Evolutionary conservation across 2,888 invertebrate species (phyloP), one percentile per base, ranked within the genome.

Genomic region (Ornithoptera alexandrae): DNA sequence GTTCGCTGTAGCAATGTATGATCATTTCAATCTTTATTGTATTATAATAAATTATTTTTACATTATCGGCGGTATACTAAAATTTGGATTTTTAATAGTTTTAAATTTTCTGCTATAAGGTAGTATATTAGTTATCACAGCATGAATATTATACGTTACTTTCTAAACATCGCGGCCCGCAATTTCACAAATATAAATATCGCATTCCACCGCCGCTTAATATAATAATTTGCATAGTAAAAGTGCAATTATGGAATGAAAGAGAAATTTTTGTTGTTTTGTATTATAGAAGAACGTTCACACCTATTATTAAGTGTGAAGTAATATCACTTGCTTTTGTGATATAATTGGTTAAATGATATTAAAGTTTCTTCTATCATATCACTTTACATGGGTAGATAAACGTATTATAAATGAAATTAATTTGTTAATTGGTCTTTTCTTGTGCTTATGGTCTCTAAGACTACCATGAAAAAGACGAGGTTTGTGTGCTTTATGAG

Each of bases 161-260:
- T 76, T 77, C 78, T 75, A 76, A 73, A 73, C 72, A 70, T 65
- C 65, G 62, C 72, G 72, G 62, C 71, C 66, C 71, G 67, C 65
- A 67, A 62, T 68, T 74, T 73, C 72, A 72, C 72, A 70, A 74
- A 74, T 73, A 58, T 73, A 75, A 73, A 70, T 70, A 74, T 74
- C 74, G 72, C 76, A 73, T 73, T 74, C 71, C 70, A 71, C 73
- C 72, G 74, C 36, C 73, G 71, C 70, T 71, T 72, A 73, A 72
- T 73, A 74, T 71, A 73, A 72, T 73, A 74, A 79, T 80, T 78
- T 78, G 78, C 78, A 77, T 78, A 77, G 77, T 78, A 76, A 80
- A 77, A 77, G 79, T 75, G 73, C 67, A 69, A 74, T 77, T 73
- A 75, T 66, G 73, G 65, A 67, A 62, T 74, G 74, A 75, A 74